Conservation (phyloP, 1,140 invertebrate genomes). For the Nasonia longicornis region DNA sequence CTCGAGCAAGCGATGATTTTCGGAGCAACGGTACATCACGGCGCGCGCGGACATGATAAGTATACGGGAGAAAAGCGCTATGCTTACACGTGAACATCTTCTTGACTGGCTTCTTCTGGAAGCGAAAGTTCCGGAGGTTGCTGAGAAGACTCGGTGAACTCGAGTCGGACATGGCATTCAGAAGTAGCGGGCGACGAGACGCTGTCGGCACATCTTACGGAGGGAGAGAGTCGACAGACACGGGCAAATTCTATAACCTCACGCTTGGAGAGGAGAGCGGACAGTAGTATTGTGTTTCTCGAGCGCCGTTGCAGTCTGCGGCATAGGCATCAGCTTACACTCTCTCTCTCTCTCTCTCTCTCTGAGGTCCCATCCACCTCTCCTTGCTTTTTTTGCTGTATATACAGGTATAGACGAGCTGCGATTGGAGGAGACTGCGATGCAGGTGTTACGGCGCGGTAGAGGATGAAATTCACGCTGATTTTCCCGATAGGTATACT, state of each 20-base stretch:
- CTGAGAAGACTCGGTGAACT: slow-evolving; percentile 57
- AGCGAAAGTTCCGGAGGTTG: slow-evolving; percentile 62
- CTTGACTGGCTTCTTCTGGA: slow-evolving; percentile 60
- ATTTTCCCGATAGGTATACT: too few relatives aligned
- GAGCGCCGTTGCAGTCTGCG: neutral
- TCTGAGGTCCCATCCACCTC: neutral
- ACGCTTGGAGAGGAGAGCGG: neutral
- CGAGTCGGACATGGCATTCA: slow-evolving; percentile 60
- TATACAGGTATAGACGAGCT: too few relatives aligned
- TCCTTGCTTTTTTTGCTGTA: too few relatives aligned
- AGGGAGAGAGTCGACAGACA: neutral
- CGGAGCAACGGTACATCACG: neutral
- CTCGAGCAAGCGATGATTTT: neutral
- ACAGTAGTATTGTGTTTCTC: neutral
- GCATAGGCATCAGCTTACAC: too few relatives aligned
- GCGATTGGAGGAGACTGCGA: neutral
- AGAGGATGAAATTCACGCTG: neutral
- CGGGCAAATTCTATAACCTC: neutral
- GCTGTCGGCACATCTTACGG: slow-evolving; percentile 30
- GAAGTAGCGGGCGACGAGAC: slow-evolving; percentile 37
- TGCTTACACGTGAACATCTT: slow-evolving; percentile 63
- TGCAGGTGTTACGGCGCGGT: neutral
- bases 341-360: too few relatives aligned
- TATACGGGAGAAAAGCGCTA: neutral
- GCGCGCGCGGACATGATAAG: neutral